Percentiles rank a stretch among this genome's conserved stretches.
These are phyloP conservation scores for Carassius auratus DNA, from an alignment of 2,113 vertebrate genomes.

Conservation along the genomic window DNA sequence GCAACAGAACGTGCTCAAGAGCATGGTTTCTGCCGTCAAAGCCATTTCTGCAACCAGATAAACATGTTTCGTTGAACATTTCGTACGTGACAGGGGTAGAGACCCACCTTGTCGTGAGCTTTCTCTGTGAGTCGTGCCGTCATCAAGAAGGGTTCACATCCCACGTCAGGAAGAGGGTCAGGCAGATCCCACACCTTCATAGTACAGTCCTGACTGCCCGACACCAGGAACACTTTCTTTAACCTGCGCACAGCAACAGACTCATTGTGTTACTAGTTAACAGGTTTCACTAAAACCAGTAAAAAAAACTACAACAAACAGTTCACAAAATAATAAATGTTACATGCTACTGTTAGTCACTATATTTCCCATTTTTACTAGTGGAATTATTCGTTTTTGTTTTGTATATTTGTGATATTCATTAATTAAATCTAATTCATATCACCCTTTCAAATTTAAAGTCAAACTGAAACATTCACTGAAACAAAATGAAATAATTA, in stretches of 20 bases:
- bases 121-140: constrained; percentile 81
- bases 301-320: too few relatives aligned
- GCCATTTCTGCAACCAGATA: not conserved
- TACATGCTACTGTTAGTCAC: too few relatives aligned
- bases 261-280: not conserved
- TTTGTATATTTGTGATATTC: too few relatives aligned
- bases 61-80: not conserved
- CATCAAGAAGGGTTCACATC: constrained; percentile 65
- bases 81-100: not conserved
- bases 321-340: too few relatives aligned
- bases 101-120: constrained; percentile 85
- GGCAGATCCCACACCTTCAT: constrained; percentile 93
- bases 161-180: constrained; percentile 59
- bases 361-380: too few relatives aligned
- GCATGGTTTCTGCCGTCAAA: not conserved
- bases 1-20: not conserved
- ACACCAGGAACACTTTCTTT: constrained; percentile 87
- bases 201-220: constrained; percentile 93
- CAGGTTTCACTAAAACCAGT: not conserved
- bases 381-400: too few relatives aligned
- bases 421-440: too few relatives aligned
- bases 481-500: too few relatives aligned
- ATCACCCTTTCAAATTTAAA: too few relatives aligned
- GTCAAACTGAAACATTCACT: not conserved
- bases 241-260: constrained; percentile 71